These are phyloP conservation scores for Cordilura impudica DNA, from an alignment of 2,888 invertebrate genomes.

Conservation along the genomic window DNA sequence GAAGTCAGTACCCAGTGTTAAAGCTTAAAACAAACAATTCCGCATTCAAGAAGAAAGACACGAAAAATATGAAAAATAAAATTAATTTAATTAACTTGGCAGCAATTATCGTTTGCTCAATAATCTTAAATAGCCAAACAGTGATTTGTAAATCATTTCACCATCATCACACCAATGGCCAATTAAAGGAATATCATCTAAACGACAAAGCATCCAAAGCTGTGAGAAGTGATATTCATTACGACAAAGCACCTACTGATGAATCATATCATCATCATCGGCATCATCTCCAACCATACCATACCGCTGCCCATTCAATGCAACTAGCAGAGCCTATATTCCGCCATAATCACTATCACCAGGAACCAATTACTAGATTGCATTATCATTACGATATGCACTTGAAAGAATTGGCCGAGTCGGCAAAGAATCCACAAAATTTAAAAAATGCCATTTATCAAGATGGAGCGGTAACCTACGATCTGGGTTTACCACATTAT, in stretches of 20 bases:
- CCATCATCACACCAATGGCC: neutral
- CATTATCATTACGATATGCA: neutral
- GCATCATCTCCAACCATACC: neutral
- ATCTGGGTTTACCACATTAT: slow-evolving; percentile 70
- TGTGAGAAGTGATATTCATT: neutral
- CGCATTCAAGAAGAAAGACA: slow-evolving; percentile 14
- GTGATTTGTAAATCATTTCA: neutral
- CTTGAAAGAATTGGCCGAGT: slow-evolving; percentile 30
- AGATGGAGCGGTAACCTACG: slow-evolving; percentile 70
- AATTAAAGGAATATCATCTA: neutral
- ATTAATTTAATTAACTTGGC: neutral
- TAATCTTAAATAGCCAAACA: neutral
- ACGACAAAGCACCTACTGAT: neutral
- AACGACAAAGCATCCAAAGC: neutral
- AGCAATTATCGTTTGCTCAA: neutral
- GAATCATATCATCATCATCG: neutral
- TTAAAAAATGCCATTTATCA: slow-evolving; percentile 68
- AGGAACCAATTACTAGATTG: neutral
- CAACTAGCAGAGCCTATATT: too few relatives aligned
- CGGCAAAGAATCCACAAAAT: slow-evolving; percentile 46
- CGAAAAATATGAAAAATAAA: slow-evolving; percentile 16
- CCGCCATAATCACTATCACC: neutral
- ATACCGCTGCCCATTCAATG: neutral
- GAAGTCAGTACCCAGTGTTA: slow-evolving; percentile 45
- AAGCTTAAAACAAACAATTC: slow-evolving; percentile 33